These are phyloP conservation scores for Drosophila pandora DNA, from an alignment of 1,140 invertebrate species.

Conservation along the genomic window DNA sequence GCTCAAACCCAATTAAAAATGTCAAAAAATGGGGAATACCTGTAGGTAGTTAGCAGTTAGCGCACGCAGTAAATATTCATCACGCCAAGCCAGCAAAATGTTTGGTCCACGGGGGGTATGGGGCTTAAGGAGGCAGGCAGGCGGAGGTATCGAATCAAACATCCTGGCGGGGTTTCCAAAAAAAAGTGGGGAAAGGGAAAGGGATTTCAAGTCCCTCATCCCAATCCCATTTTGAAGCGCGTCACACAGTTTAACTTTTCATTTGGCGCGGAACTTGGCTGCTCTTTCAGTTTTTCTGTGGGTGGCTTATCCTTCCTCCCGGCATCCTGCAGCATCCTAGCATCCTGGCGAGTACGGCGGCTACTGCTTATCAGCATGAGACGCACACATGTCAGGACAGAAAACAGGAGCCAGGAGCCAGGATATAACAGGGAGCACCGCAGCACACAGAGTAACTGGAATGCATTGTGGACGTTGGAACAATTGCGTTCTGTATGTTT, in stretches of 20 bases:
- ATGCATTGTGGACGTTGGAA: slow-evolving; percentile 77
- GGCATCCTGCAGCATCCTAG: neutral
- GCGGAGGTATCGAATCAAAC: slow-evolving; percentile 13
- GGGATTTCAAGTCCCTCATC: slow-evolving; percentile 2
- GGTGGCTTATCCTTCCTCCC: neutral
- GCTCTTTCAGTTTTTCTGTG: neutral
- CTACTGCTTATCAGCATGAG: slow-evolving; percentile 77
- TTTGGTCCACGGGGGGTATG: neutral
- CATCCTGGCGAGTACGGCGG: slow-evolving; percentile 9
- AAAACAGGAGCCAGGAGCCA: slow-evolving; percentile 27
- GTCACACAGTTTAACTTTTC: slow-evolving; percentile 82
- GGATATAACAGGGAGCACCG: slow-evolving; percentile 1
- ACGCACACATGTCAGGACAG: slow-evolving; percentile 75
- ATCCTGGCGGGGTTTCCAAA: slow-evolving; percentile 14
- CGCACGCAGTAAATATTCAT: slow-evolving; percentile 82
- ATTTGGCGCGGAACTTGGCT: slow-evolving; percentile 54
- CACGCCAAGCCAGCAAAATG: slow-evolving; percentile 61
- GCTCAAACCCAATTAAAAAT: slow-evolving; percentile 82
- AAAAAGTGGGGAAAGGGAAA: neutral
- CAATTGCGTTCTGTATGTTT: slow-evolving; percentile 81
- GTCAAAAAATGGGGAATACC: slow-evolving; percentile 79
- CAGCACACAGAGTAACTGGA: slow-evolving; percentile 45
- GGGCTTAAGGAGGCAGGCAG: neutral
- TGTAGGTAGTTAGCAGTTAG: slow-evolving; percentile 82
- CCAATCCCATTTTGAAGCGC: slow-evolving; percentile 41